These are phyloP conservation scores for Galaxias olidus DNA, from an alignment of 2,797 vertebrate species.

Conservation along the genomic window DNA sequence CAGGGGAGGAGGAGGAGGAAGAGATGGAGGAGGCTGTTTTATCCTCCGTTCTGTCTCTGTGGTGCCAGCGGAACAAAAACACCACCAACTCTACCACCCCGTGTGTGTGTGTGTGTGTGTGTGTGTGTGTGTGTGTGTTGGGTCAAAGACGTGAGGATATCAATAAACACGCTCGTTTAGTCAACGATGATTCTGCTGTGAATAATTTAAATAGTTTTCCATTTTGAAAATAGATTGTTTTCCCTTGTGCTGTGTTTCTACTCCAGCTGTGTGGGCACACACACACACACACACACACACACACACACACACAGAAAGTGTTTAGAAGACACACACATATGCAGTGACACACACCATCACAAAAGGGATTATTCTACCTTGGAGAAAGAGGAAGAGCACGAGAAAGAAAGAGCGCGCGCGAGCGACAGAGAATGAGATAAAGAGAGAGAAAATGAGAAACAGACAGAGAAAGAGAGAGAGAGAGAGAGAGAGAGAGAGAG, in stretches of 20 bases:
- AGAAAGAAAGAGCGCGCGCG: too few relatives aligned
- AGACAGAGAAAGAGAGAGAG: too few relatives aligned
- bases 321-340: slow-evolving; percentile 57
- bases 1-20: slow-evolving; percentile 51
- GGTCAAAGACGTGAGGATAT: too few relatives aligned
- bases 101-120: slow-evolving; percentile 39
- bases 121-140: slow-evolving; percentile 31
- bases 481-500: too few relatives aligned
- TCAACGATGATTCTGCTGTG: slow-evolving; percentile 74
- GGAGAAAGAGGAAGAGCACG: slow-evolving; percentile 30
- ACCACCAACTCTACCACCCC: slow-evolving; percentile 61
- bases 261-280: slow-evolving; percentile 54
- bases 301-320: slow-evolving; percentile 34
- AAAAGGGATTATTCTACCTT: slow-evolving; percentile 68
- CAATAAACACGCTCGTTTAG: slow-evolving; percentile 75
- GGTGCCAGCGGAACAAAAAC: slow-evolving; percentile 74
- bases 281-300: background rate
- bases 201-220: slow-evolving; percentile 73
- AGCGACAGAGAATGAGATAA: too few relatives aligned
- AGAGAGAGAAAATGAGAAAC: too few relatives aligned
- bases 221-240: slow-evolving; percentile 72
- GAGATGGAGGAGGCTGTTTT: slow-evolving; percentile 61
- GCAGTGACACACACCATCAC: slow-evolving; percentile 64
- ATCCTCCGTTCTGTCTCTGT: slow-evolving; percentile 72
- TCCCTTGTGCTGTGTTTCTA: slow-evolving; percentile 61